phyloP scores from a whole-genome alignment of 2,888 invertebrate species.

The Sabatieria punctata region DNA sequence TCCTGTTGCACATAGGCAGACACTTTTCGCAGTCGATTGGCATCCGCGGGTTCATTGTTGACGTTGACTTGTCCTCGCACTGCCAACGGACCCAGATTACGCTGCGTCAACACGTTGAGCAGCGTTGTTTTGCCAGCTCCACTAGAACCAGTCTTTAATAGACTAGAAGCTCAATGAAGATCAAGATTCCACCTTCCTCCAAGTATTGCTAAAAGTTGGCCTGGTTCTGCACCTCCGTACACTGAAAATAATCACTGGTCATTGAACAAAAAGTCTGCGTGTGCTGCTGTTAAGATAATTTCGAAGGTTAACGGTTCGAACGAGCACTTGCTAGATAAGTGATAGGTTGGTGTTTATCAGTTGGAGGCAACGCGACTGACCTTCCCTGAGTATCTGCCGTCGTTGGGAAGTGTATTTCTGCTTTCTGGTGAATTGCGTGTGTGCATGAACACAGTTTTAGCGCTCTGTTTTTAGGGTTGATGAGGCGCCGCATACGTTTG shows the following conservation, averaged over 20 bases:
- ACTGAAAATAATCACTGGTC: constrained; percentile 17
- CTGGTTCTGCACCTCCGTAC: constrained; percentile 56
- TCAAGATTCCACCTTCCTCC: constrained; percentile 43
- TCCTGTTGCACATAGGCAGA: constrained; percentile 83
- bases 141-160: constrained; percentile 34
- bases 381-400: too few species aligned
- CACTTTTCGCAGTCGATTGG: constrained; percentile 40
- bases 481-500: too few species aligned
- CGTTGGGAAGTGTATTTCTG: too few species aligned
- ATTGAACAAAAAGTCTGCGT: not conserved
- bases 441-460: too few species aligned
- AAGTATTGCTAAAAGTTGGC: constrained; percentile 63
- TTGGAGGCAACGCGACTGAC: too few species aligned
- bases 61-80: constrained; percentile 16
- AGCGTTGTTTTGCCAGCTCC: constrained; percentile 78
- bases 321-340: not conserved
- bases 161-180: not conserved
- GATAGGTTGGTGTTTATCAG: not conserved
- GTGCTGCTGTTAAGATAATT: too few species aligned
- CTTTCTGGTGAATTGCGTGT: too few species aligned
- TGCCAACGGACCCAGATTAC: constrained; percentile 30
- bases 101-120: constrained; percentile 61
- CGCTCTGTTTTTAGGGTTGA: too few species aligned
- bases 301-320: not conserved
- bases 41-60: constrained; percentile 16